These are phyloP conservation scores for Chromobotia macracanthus DNA, from an alignment of 2,797 vertebrate species.

Conservation along the genomic window DNA sequence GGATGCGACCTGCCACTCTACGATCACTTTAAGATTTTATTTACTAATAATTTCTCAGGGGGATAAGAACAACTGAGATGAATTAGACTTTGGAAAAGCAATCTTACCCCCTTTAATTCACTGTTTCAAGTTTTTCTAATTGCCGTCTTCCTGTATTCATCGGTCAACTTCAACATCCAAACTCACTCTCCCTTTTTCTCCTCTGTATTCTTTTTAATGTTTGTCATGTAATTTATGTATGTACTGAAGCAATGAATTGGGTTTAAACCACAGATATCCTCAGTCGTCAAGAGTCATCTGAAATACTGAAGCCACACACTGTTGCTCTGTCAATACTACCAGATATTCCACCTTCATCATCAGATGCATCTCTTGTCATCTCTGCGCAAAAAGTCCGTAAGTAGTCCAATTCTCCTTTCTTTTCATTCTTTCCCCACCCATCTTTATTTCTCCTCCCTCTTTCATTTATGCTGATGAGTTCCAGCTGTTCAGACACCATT, in stretches of 20 bases:
- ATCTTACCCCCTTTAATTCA: too few species aligned
- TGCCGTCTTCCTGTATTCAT: too few species aligned
- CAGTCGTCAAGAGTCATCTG: not conserved
- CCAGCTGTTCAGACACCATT: slow-evolving; percentile 86
- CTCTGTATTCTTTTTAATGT: too few species aligned
- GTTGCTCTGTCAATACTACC: not conserved
- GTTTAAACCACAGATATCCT: not conserved
- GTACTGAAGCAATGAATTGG: not conserved
- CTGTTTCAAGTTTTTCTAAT: too few species aligned
- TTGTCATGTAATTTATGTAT: too few species aligned
- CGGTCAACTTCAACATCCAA: too few species aligned
- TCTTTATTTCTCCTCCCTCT: slow-evolving; percentile 50
- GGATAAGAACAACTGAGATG: too few species aligned
- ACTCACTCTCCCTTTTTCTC: too few species aligned
- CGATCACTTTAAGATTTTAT: too few species aligned
- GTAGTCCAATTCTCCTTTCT: not conserved
- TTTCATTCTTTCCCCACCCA: slow-evolving; percentile 35
- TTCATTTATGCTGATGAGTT: slow-evolving; percentile 81
- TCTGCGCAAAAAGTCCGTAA: not conserved
- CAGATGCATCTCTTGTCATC: not conserved
- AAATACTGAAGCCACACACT: not conserved
- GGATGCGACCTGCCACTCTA: too few species aligned
- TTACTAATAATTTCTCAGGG: too few species aligned
- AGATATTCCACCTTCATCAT: not conserved
- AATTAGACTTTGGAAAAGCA: too few species aligned